Conservation (phyloP, 1,140 invertebrate genomes). For the Thaumetopoea pityocampa region DNA sequence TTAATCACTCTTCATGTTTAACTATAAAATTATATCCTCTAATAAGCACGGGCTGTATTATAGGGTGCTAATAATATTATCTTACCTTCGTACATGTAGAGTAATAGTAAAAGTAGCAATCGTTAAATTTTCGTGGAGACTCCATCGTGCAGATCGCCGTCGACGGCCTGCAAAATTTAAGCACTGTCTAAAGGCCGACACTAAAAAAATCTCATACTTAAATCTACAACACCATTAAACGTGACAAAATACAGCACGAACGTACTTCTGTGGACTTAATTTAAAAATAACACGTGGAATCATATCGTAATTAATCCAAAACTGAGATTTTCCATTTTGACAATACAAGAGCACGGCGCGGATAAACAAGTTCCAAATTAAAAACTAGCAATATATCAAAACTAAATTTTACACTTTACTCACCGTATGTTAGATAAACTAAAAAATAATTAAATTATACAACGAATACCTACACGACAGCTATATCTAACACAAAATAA, state of each 20-base stretch:
- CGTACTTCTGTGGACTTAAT: constrained; percentile 7
- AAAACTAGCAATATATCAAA: constrained; percentile 33
- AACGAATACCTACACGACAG: constrained; percentile 61
- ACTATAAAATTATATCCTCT: no score
- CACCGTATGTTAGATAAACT: constrained; percentile 54
- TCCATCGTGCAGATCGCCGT: constrained; percentile 68
- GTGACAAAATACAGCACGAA: constrained; percentile 20
- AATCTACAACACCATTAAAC: constrained; percentile 14
- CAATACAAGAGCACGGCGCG: constrained; percentile 53
- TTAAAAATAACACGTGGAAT: constrained; percentile 24
- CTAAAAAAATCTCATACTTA: constrained; percentile 18
- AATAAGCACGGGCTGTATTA: no score
- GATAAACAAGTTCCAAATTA: constrained; percentile 43
- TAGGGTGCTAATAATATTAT: no score
- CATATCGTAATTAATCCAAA: constrained; percentile 25
- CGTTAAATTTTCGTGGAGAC: constrained; percentile 82
- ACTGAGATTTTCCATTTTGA: constrained; percentile 55
- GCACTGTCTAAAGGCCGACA: constrained; percentile 25
- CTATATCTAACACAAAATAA: constrained; percentile 64
- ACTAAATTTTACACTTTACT: constrained; percentile 36
- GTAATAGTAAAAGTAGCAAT: constrained; percentile 91
- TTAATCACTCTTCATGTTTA: no score
- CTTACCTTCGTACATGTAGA: constrained; percentile 87
- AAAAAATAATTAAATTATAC: constrained; percentile 66
- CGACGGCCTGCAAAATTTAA: constrained; percentile 46